These are phyloP conservation scores for Drosophila incognita DNA, from an alignment of 2,888 invertebrate genomes.

Conservation along the genomic window DNA sequence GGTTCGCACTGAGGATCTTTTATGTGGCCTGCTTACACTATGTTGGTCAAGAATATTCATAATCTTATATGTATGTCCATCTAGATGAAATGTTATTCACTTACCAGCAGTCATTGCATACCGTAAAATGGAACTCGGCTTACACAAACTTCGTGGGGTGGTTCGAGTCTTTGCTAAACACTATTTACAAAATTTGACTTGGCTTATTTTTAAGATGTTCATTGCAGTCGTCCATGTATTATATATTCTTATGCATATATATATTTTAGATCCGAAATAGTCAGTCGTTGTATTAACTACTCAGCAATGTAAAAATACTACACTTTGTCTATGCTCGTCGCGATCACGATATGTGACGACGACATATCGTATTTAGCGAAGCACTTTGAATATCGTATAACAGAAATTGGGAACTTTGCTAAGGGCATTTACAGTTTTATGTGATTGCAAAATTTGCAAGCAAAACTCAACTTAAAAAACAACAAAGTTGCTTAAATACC, in stretches of 20 bases:
- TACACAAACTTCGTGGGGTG: conserved; percentile 25
- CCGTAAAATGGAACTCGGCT: conserved; percentile 43
- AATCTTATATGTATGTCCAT: background rate
- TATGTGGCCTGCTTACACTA: too few species aligned
- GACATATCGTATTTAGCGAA: conserved; percentile 3
- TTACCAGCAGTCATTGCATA: conserved; percentile 57
- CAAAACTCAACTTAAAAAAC: background rate
- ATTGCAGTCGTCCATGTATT: background rate
- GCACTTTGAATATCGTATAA: conserved; percentile 7
- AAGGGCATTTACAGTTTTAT: too few species aligned
- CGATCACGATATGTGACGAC: background rate
- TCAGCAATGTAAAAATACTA: background rate
- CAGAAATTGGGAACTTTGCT: background rate
- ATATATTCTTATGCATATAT: background rate
- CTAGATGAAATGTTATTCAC: background rate
- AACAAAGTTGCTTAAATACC: background rate
- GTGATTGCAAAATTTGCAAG: too few species aligned
- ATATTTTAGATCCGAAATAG: background rate
- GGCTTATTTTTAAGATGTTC: conserved; percentile 34
- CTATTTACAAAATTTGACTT: conserved; percentile 3
- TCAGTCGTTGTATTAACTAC: background rate
- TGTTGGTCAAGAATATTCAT: background rate
- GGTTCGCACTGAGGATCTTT: too few species aligned
- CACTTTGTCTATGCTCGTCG: background rate
- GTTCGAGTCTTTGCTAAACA: conserved; percentile 8